phyloP scores from a whole-genome alignment of 35 echinoderm and acorn worm genomes.

The Lytechinus pictus region DNA sequence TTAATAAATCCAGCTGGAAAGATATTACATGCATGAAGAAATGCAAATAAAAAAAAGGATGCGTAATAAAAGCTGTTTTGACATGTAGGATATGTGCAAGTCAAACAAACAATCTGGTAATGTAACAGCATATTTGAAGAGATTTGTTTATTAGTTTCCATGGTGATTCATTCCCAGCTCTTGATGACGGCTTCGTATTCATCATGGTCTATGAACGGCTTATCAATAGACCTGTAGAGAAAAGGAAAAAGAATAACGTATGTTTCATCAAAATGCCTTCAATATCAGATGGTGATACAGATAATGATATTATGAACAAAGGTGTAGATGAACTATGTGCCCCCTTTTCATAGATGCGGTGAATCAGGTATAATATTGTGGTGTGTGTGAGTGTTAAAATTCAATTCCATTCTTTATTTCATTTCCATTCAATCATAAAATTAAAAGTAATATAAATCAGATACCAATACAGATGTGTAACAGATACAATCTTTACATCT shows the following conservation, averaged over 20 bases:
- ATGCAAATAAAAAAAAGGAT: not conserved
- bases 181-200: slow-evolving; percentile 74
- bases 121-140: not conserved
- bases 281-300: too few relatives aligned
- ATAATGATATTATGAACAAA: too few relatives aligned
- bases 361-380: too few relatives aligned
- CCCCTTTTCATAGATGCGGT: too few relatives aligned
- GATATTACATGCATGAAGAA: not conserved
- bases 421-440: too few relatives aligned
- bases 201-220: slow-evolving; percentile 87
- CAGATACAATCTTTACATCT: too few relatives aligned
- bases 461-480: too few relatives aligned
- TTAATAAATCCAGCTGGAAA: not conserved
- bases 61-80: not conserved
- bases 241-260: not conserved
- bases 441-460: too few relatives aligned
- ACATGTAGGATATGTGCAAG: not conserved
- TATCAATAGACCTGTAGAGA: slow-evolving; percentile 82
- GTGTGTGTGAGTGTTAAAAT: too few relatives aligned
- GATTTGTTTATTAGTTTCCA: not conserved
- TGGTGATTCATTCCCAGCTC: slow-evolving; percentile 80
- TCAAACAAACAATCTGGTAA: not conserved
- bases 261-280: too few relatives aligned
- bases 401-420: too few relatives aligned
- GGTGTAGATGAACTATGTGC: too few relatives aligned